Evolutionary conservation across 2,797 vertebrate species (phyloP).

Genomic region (Netta rufina): DNA sequence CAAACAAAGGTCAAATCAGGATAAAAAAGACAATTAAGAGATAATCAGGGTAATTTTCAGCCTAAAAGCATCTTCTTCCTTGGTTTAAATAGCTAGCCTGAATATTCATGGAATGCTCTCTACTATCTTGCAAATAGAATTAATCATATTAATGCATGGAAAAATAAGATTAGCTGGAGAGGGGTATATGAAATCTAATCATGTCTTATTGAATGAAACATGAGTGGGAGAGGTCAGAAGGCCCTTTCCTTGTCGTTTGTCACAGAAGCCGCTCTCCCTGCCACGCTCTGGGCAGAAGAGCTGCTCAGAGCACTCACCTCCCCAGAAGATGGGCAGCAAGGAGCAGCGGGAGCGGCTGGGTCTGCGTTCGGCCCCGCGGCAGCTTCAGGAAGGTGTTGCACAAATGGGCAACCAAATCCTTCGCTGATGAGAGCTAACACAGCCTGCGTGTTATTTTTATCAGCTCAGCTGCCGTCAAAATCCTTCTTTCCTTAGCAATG

Average conservation of each 20-base stretch:
- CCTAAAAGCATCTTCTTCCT: background rate
- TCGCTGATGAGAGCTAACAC: background rate
- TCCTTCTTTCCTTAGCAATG: background rate
- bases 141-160: conserved; percentile 46
- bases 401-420: accelerated
- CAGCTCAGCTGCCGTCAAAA: background rate
- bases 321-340: background rate
- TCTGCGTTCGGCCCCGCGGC: accelerated
- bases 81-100: background rate
- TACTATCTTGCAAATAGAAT: conserved; percentile 46
- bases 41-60: background rate
- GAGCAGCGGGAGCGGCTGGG: accelerated
- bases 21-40: background rate
- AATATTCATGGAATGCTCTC: conserved; percentile 15
- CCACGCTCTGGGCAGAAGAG: accelerated
- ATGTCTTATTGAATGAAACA: conserved; percentile 42
- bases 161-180: conserved; percentile 29
- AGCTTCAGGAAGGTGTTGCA: accelerated
- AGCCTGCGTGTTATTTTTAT: accelerated
- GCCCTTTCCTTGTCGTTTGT: background rate
- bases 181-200: background rate
- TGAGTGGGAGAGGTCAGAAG: background rate
- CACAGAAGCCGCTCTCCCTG: background rate
- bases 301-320: accelerated
- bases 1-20: background rate